phyloP scores from a whole-genome alignment of 2,113 vertebrate genomes.

The Platichthys stellatus region DNA sequence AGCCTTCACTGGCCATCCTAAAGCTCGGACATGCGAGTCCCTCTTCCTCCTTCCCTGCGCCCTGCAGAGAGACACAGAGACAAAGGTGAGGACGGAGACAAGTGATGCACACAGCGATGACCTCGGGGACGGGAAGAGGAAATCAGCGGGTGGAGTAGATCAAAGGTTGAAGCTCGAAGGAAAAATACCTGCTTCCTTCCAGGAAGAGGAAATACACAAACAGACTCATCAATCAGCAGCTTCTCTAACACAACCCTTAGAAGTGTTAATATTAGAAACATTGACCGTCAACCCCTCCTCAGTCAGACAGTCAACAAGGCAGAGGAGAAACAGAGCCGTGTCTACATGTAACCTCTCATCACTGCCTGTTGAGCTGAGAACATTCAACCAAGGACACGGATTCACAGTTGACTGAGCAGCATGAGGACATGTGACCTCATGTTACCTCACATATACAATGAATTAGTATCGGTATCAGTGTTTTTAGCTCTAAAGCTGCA shows the following conservation, averaged over 20 bases:
- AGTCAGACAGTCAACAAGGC: too few relatives aligned
- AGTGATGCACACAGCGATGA: neutral
- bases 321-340: too few relatives aligned
- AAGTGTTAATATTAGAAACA: neutral
- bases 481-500: too few relatives aligned
- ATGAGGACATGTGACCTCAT: neutral
- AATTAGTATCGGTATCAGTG: too few relatives aligned
- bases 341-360: too few relatives aligned
- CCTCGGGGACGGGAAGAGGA: neutral
- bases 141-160: conserved; percentile 31
- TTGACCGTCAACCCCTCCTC: too few relatives aligned
- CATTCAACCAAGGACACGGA: too few relatives aligned
- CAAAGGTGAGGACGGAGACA: neutral
- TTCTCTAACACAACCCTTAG: neutral
- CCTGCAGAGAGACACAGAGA: conserved; percentile 63
- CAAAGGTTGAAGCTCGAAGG: conserved; percentile 1
- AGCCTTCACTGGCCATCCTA: conserved; percentile 98
- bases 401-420: too few relatives aligned
- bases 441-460: neutral
- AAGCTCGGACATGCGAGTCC: conserved; percentile 88
- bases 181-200: conserved; percentile 17
- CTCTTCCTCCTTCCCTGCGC: conserved; percentile 86
- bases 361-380: too few relatives aligned
- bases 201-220: conserved; percentile 60
- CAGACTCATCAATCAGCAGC: conserved; percentile 4